Percentiles rank a stretch among this genome's conserved stretches.
phyloP scores from a whole-genome alignment of 2,888 invertebrate genomes.

The Diogma glabrata region DNA sequence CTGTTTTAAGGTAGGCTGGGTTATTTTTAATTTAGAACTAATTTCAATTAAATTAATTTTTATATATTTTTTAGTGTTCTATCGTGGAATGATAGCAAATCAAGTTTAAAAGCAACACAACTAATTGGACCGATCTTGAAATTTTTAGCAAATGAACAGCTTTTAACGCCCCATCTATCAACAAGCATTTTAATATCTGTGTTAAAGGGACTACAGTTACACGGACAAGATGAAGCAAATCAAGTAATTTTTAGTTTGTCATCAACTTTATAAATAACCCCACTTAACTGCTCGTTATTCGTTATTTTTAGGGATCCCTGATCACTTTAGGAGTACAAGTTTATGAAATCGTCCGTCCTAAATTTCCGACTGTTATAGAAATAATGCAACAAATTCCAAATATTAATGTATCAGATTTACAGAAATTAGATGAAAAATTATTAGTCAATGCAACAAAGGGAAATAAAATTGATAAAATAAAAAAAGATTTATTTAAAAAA shows the following conservation, averaged over 20 bases:
- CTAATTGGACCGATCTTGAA: constrained; percentile 60
- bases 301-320: constrained; percentile 38
- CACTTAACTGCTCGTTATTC: too few relatives aligned
- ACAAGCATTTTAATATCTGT: constrained; percentile 65
- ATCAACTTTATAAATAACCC: neutral
- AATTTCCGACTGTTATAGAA: constrained; percentile 52
- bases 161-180: constrained; percentile 54
- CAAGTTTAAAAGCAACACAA: constrained; percentile 67
- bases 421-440: constrained; percentile 77
- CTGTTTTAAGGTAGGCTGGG: constrained; percentile 42
- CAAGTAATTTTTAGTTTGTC: too few relatives aligned
- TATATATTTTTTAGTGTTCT: constrained; percentile 41
- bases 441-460: constrained; percentile 49
- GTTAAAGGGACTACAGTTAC: constrained; percentile 66
- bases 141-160: constrained; percentile 49
- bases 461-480: constrained; percentile 76
- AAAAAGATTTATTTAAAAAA: constrained; percentile 84
- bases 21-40: neutral
- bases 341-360: constrained; percentile 70
- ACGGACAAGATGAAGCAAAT: constrained; percentile 85
- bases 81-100: constrained; percentile 79
- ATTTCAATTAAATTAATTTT: neutral
- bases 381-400: constrained; percentile 72
- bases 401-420: constrained; percentile 65
- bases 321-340: constrained; percentile 72